Conservation (phyloP, 1,140 invertebrate species). For the Araneus ventricosus region DNA sequence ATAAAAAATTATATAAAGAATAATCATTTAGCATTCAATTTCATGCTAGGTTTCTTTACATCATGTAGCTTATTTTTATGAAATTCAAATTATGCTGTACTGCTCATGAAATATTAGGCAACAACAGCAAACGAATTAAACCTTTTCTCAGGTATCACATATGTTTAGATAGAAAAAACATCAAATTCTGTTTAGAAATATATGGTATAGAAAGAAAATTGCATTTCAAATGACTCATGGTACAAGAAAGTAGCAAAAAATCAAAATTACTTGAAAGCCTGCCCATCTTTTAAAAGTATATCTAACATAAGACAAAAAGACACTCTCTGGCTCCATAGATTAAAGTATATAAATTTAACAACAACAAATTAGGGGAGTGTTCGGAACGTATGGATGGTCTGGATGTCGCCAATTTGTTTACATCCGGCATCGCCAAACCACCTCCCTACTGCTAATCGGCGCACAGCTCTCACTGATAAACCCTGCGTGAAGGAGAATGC, state of each 20-base stretch:
- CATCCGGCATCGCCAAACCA: too few species aligned
- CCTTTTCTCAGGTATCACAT: background rate
- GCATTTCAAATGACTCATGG: background rate
- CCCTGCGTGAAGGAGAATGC: too few species aligned
- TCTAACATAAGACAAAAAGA: constrained; percentile 45
- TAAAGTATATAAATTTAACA: background rate
- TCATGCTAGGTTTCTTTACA: too few species aligned
- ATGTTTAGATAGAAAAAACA: background rate
- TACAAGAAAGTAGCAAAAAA: background rate
- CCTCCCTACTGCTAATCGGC: too few species aligned
- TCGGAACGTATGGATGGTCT: too few species aligned
- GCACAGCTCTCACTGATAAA: too few species aligned
- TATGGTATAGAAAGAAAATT: background rate
- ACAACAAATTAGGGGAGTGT: background rate
- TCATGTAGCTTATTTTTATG: too few species aligned
- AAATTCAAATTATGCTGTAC: too few species aligned
- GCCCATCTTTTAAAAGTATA: constrained; percentile 44
- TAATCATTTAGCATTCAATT: too few species aligned
- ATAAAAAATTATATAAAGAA: too few species aligned
- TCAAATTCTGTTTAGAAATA: background rate
- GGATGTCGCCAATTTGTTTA: too few species aligned
- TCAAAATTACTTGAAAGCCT: constrained; percentile 54
- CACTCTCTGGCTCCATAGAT: background rate
- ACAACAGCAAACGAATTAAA: background rate
- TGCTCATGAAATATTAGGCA: background rate